Conservation (phyloP, 1,140 invertebrate genomes). For the Manduca sexta region DNA sequence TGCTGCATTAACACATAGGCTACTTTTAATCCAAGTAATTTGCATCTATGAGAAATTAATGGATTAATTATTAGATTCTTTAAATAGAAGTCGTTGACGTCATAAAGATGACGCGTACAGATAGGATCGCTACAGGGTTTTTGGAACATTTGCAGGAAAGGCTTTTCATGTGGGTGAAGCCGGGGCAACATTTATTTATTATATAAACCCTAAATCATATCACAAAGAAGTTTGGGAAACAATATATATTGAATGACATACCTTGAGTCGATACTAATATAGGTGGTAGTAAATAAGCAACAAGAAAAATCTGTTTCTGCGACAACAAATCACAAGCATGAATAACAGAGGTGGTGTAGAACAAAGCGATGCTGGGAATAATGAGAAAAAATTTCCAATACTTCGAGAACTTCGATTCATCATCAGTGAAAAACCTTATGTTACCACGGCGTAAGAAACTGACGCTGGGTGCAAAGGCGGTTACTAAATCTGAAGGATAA, state of each 20-base stretch:
- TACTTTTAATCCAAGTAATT: too few relatives aligned
- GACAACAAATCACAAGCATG: background rate
- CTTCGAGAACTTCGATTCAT: conserved; percentile 1
- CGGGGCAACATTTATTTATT: too few relatives aligned
- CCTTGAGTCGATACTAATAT: conserved; percentile 7
- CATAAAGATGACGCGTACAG: too few relatives aligned
- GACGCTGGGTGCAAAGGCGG: conserved; percentile 6
- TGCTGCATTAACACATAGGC: too few relatives aligned
- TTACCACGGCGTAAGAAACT: conserved; percentile 2
- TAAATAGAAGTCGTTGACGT: too few relatives aligned
- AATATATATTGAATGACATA: background rate
- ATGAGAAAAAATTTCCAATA: conserved; percentile 9
- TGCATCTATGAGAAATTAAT: too few relatives aligned
- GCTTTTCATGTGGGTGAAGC: too few relatives aligned
- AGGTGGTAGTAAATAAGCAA: conserved; percentile 9
- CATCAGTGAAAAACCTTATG: conserved; percentile 2
- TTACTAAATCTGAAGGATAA: conserved; percentile 11
- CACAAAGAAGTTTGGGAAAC: too few relatives aligned
- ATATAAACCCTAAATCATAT: too few relatives aligned
- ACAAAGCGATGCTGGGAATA: background rate
- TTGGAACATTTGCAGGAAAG: too few relatives aligned
- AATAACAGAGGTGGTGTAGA: background rate
- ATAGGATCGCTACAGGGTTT: too few relatives aligned
- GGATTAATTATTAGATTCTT: too few relatives aligned
- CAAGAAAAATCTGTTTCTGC: background rate